Base-by-base conservation (phyloP, 1,140 invertebrate genomes). In the Drosophila parabipectinata region DNA sequence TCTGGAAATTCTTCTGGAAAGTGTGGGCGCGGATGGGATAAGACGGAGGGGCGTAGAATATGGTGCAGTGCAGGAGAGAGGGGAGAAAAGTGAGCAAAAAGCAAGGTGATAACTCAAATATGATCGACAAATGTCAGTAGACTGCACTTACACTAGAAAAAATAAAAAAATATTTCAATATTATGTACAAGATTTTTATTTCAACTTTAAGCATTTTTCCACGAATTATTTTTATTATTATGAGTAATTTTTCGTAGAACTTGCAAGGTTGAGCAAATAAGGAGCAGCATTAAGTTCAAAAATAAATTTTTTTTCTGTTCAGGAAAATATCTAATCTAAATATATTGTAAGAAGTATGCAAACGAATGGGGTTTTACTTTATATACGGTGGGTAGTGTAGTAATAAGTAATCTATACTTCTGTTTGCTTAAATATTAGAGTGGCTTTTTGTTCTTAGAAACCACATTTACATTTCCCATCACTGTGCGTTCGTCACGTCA, bases 71-170 rank as follows among this genome's bases (percentile, higher is more conserved):
- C 62, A 64, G 58, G 48, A 48, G 44, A 32, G 34, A 7, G 15
- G 7, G 55, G 32, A 50, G 14, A 63, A 45, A 34, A 50, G n/a
- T 14, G 67, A 51, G 69, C 66, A 55, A 71, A 50, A 53, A 26
- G 8, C 26, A 4, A 18, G n/a, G 67, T 45, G 78, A 84, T 84
- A 85, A 81, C 75, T 77, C 52, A 76, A 79, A 32, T 72, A 58
- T 62, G 83, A 84, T 79, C 26, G 71, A 59, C 51, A 66, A 58
- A 69, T 74, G 73, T 72, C 77, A 80, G 66, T 56, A 58, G 62
- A 60, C 63, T 64, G 37, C 55, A 79, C 57, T 73, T 62, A 50
- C 37, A 66, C 41, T n/a, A 45, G 39, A 21, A 18, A 47, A 18
- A 47, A 47, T 14, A 41, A n/a, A 6, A 14, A 41, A 41, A 41